Percentiles rank a stretch among this genome's conserved stretches.
Evolutionary conservation across 2,113 vertebrate genomes (phyloP).

Genomic region (Hippoglossus stenolepis): DNA sequence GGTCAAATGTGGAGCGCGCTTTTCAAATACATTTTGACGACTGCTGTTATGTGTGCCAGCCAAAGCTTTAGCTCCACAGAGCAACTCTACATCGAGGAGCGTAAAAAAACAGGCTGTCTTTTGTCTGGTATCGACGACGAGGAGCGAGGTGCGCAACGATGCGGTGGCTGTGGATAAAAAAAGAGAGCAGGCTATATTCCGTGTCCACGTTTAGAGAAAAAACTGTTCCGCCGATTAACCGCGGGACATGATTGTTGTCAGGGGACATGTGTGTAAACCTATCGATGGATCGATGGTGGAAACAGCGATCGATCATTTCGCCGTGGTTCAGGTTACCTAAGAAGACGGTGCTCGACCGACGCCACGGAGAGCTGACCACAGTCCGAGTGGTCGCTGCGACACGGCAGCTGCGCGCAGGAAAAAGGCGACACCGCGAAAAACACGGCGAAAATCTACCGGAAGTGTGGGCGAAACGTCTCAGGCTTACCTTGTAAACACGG

Average conservation of each 20-base stretch:
- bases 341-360: conserved; percentile 78
- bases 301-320: conserved; percentile 51
- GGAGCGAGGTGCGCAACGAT: conserved; percentile 82
- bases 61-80: conserved; percentile 55
- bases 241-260: conserved; percentile 57
- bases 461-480: conserved; percentile 28
- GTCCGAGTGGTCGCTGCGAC: conserved; percentile 84
- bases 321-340: conserved; percentile 69
- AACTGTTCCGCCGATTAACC: conserved; percentile 44
- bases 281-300: conserved; percentile 28
- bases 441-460: conserved; percentile 51
- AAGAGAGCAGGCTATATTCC: conserved; percentile 63
- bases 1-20: conserved; percentile 85
- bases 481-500: conserved; percentile 64
- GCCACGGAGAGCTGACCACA: conserved; percentile 80
- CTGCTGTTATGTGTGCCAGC: conserved; percentile 81
- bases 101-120: conserved; percentile 78
- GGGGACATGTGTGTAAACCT: conserved; percentile 30
- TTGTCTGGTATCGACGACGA: conserved; percentile 81
- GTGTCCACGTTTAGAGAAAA: conserved; percentile 55
- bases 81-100: conserved; percentile 52
- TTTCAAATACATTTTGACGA: conserved; percentile 85
- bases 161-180: conserved; percentile 79
- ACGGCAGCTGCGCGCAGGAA: conserved; percentile 74
- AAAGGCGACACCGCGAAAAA: conserved; percentile 55